A percentile compares a stretch with the other conserved stretches of the same genome.
phyloP scores from a whole-genome alignment of 2,113 vertebrate species.

The Anolis sagrei region DNA sequence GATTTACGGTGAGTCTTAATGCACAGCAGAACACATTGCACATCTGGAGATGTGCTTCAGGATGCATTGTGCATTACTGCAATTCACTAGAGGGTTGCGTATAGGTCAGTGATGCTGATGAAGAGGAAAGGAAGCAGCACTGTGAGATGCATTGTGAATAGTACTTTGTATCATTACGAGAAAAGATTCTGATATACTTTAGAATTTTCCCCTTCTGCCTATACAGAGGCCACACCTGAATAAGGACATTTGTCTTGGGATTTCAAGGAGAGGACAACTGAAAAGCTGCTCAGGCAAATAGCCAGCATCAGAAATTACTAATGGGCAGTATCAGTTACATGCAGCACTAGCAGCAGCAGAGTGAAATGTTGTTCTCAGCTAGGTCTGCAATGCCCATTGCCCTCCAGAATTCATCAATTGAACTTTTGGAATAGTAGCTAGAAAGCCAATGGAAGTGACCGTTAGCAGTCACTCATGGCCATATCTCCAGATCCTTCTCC shows the following conservation, averaged over 20 bases:
- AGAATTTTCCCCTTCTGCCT: neutral
- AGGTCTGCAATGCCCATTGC: neutral
- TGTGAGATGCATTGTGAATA: neutral
- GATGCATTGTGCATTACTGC: too few relatives aligned
- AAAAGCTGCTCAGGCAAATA: neutral
- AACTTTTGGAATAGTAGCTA: neutral
- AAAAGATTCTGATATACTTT: neutral
- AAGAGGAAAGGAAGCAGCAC: neutral
- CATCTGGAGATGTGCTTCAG: too few relatives aligned
- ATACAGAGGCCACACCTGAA: neutral
- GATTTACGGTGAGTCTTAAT: too few relatives aligned
- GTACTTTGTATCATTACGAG: neutral
- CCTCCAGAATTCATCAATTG: neutral
- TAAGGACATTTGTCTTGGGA: neutral
- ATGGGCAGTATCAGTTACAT: neutral
- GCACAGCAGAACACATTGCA: too few relatives aligned
- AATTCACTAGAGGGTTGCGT: neutral
- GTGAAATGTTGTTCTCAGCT: neutral
- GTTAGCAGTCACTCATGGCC: neutral
- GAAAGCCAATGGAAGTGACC: neutral
- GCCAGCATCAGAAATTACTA: neutral
- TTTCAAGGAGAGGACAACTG: neutral
- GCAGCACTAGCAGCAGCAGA: neutral
- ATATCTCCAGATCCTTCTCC: too few relatives aligned
- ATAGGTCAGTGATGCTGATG: too few relatives aligned